Conservation (phyloP, 2,888 invertebrate species). For the Gerosis bhagava region DNA sequence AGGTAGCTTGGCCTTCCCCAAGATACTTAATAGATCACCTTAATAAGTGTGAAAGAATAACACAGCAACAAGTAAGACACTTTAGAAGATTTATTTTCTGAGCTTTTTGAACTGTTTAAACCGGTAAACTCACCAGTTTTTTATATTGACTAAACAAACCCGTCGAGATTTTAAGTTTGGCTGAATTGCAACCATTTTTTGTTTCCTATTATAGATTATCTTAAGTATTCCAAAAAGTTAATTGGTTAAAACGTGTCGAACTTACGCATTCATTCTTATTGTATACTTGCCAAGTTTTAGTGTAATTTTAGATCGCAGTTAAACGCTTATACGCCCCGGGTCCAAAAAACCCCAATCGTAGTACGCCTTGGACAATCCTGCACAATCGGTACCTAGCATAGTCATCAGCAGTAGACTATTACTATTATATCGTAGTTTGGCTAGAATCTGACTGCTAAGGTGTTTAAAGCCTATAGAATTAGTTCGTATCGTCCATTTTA, state of each 20-base stretch:
- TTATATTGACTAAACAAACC: too few relatives aligned
- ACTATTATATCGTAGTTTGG: slow-evolving; percentile 31
- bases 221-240: too few relatives aligned
- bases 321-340: slow-evolving; percentile 60
- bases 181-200: too few relatives aligned
- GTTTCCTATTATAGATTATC: too few relatives aligned
- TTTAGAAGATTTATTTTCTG: neutral
- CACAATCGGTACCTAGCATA: slow-evolving; percentile 47
- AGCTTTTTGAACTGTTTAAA: too few relatives aligned
- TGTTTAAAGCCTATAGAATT: slow-evolving; percentile 12
- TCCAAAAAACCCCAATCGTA: slow-evolving; percentile 77
- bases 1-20: slow-evolving; percentile 15
- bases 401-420: slow-evolving; percentile 64
- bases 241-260: too few relatives aligned
- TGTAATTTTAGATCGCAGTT: slow-evolving; percentile 18
- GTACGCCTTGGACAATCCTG: slow-evolving; percentile 72
- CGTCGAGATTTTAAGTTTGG: too few relatives aligned
- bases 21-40: neutral
- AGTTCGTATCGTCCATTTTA: slow-evolving; percentile 9
- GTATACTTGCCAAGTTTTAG: slow-evolving; percentile 2
- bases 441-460: slow-evolving; percentile 17
- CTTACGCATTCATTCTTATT: slow-evolving; percentile 1
- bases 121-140: too few relatives aligned
- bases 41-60: neutral
- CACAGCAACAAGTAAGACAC: too few relatives aligned